These are phyloP conservation scores for Tricholaema leucomelas DNA, from an alignment of 2,113 vertebrate species.

Conservation along the genomic window DNA sequence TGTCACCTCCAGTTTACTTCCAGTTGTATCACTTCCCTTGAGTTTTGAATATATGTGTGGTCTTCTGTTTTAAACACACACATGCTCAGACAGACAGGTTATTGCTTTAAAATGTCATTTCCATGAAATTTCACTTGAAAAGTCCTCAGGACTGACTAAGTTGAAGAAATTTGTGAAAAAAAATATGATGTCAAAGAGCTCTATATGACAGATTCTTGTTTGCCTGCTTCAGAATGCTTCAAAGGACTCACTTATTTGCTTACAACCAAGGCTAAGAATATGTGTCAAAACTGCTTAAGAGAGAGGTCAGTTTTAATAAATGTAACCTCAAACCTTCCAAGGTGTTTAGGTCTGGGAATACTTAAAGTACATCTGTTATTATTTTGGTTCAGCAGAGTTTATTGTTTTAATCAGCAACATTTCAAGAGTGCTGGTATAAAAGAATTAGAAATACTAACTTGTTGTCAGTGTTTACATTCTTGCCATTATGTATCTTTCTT, in stretches of 20 bases:
- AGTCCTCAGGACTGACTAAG: conserved; percentile 37
- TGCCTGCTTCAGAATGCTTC: conserved; percentile 29
- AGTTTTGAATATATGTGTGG: background rate
- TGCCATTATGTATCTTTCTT: background rate
- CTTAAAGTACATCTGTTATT: conserved; percentile 73
- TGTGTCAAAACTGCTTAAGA: conserved; percentile 69
- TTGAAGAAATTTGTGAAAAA: conserved; percentile 53
- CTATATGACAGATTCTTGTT: conserved; percentile 22
- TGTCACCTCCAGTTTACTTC: background rate
- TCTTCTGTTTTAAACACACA: conserved; percentile 17
- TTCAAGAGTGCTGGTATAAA: conserved; percentile 34
- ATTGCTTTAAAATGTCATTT: conserved; percentile 56
- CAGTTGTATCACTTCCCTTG: background rate
- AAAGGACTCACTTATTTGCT: conserved; percentile 48
- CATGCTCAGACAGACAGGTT: background rate
- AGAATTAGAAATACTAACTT: conserved; percentile 26
- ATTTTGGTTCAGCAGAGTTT: conserved; percentile 67
- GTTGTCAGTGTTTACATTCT: background rate
- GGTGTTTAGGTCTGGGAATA: conserved; percentile 72
- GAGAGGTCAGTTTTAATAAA: conserved; percentile 63
- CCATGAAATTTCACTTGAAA: conserved; percentile 46
- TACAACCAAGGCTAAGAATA: conserved; percentile 25
- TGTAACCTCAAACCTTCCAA: conserved; percentile 59
- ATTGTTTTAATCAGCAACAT: conserved; percentile 67
- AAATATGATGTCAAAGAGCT: conserved; percentile 50